Conservation (phyloP, 2,113 vertebrate species). For the Onychostoma macrolepis region DNA sequence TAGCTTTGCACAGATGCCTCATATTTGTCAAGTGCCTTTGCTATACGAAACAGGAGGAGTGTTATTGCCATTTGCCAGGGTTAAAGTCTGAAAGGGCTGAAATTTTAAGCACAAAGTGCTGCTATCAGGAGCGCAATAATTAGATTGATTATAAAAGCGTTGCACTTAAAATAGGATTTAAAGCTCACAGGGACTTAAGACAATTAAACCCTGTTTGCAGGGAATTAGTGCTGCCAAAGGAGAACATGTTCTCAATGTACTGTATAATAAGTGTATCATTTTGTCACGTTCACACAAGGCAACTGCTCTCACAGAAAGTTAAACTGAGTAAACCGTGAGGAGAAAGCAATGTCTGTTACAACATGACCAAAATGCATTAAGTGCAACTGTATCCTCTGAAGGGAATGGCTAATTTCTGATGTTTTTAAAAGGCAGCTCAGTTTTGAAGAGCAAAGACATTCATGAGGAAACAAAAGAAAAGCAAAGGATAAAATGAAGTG, state of each 20-base stretch:
- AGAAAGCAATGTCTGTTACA: neutral
- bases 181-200: neutral
- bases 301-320: neutral
- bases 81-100: neutral
- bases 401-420: neutral
- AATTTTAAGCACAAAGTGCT: neutral
- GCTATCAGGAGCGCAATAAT: neutral
- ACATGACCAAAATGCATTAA: neutral
- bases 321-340: neutral
- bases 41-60: neutral
- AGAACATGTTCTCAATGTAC: neutral
- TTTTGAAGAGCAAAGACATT: slow-evolving; percentile 19
- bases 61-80: neutral
- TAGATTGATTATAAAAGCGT: neutral
- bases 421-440: slow-evolving; percentile 10
- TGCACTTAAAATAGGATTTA: slow-evolving; percentile 19
- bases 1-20: slow-evolving; percentile 14
- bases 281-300: neutral
- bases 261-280: neutral
- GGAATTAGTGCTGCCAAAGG: slow-evolving; percentile 23
- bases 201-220: slow-evolving; percentile 8
- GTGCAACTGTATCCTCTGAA: neutral
- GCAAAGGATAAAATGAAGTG: neutral
- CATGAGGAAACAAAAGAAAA: slow-evolving; percentile 21
- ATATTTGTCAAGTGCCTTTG: slow-evolving; percentile 43